A percentile compares a stretch with the other conserved stretches of the same genome.
These are phyloP conservation scores for Malurus melanocephalus DNA, from an alignment of 2,113 vertebrate species.

Conservation along the genomic window DNA sequence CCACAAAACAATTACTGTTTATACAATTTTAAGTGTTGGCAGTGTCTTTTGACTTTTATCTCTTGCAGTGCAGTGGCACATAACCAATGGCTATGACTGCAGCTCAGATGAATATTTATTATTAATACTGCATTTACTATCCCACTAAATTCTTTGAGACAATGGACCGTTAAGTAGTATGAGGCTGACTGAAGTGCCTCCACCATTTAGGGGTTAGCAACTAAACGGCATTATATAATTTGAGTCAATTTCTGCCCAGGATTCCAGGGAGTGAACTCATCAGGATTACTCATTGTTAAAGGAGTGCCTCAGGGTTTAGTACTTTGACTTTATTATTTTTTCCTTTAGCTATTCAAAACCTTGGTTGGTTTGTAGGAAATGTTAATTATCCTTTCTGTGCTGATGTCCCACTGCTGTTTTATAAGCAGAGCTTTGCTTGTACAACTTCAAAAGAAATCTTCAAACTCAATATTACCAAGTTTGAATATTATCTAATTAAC, in stretches of 20 bases:
- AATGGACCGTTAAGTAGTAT: slow-evolving; percentile 1
- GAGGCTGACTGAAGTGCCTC: slow-evolving; percentile 42
- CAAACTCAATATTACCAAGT: slow-evolving; percentile 65
- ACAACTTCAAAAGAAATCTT: slow-evolving; percentile 71
- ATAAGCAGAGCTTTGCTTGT: slow-evolving; percentile 63
- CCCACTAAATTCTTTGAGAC: slow-evolving; percentile 46
- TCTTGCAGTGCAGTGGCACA: background rate
- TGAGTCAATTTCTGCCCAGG: slow-evolving; percentile 62
- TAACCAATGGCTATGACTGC: slow-evolving; percentile 3
- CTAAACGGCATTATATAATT: slow-evolving; percentile 62
- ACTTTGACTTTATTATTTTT: slow-evolving; percentile 68
- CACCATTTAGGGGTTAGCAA: slow-evolving; percentile 47
- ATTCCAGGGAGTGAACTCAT: slow-evolving; percentile 64
- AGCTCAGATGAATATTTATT: slow-evolving; percentile 40
- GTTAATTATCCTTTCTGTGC: slow-evolving; percentile 67
- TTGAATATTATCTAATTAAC: slow-evolving; percentile 78
- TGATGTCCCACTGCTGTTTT: slow-evolving; percentile 56
- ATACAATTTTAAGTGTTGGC: background rate
- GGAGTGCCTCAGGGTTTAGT: slow-evolving; percentile 65
- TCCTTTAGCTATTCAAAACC: slow-evolving; percentile 66
- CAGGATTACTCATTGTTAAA: slow-evolving; percentile 72
- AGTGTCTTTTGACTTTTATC: background rate
- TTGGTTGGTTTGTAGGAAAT: slow-evolving; percentile 60
- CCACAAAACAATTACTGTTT: background rate
- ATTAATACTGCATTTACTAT: slow-evolving; percentile 49